Base-by-base conservation (phyloP, 2,113 vertebrate genomes). In the Triplophysa rosa region DNA sequence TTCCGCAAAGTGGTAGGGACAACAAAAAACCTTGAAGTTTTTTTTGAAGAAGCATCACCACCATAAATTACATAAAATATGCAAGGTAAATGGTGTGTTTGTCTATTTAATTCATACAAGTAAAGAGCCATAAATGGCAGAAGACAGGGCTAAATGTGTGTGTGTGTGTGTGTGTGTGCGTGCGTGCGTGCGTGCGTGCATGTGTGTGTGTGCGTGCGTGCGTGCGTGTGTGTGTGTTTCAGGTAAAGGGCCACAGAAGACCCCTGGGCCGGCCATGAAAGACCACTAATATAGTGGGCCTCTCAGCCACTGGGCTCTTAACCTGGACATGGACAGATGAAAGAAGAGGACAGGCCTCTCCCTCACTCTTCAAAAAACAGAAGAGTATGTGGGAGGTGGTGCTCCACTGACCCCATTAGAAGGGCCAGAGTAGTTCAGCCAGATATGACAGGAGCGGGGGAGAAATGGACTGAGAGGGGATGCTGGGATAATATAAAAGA, bases 311-410 rank as follows among this genome's bases (percentile, higher is more conserved):
- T 79, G 80, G 76, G 83, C 83, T 82, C 83, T 83, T 86, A 83
- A 87, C 85, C 82, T 83, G 81, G 78, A 83, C 79, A 88, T 80
- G 75, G 80, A 71, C 75, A 82, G 85, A 84, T 75, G 75, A 81
- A 84, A 82, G 69, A 79, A 17, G 37, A 65, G 47, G 37, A 80
- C 64, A 72, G 78, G 71, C 61, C 65, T 71, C 66, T 24, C 17
- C 6, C 17, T 19, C 52, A 21, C n/a, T 56, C 4, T 56, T n/a
- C 54, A 56, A 29, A 19, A 65, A 76, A 65, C 59, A 66, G 69
- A 86, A 84, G 79, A 82, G 68, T 52, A 33, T 61, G 21, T 24
- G 77, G 52, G 61, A 37, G 59, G 80, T 72, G 67, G 23, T 64
- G 66, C 79, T 81, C 78, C 71, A 66, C 72, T 76, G 85, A 85